Conservation (phyloP, 2,797 vertebrate species). For the Odontamblyopus lacepedii region DNA sequence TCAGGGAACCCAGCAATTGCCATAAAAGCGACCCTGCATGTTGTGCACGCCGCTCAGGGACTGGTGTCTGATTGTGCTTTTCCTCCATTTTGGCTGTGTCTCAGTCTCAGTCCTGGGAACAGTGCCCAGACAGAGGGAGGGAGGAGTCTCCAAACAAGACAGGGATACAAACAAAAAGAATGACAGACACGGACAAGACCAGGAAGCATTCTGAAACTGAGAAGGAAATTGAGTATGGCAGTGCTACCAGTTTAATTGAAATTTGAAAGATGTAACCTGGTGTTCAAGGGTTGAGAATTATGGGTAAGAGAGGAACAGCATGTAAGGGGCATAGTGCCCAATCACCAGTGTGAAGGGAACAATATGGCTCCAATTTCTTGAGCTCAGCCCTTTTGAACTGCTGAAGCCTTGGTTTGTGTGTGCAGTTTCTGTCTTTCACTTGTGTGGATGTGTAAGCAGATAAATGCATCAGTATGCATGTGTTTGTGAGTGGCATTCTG, state of each 20-base stretch:
- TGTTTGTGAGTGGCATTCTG: conserved; percentile 59
- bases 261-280: conserved; percentile 55
- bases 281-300: conserved; percentile 44
- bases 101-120: conserved; percentile 74
- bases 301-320: conserved; percentile 48
- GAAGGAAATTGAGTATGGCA: conserved; percentile 64
- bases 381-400: conserved; percentile 65
- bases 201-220: conserved; percentile 70
- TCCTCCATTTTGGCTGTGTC: conserved; percentile 78
- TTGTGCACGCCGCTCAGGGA: conserved; percentile 60
- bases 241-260: conserved; percentile 60
- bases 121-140: conserved; percentile 72
- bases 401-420: conserved; percentile 63
- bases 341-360: conserved; percentile 68
- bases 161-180: conserved; percentile 73
- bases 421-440: conserved; percentile 30
- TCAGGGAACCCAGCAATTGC: conserved; percentile 35
- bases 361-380: conserved; percentile 72
- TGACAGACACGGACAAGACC: conserved; percentile 61
- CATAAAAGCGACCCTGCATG: conserved; percentile 43
- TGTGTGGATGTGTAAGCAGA: conserved; percentile 33
- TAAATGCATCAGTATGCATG: conserved; percentile 40
- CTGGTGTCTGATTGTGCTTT: conserved; percentile 74
- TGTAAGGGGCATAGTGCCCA: conserved; percentile 68
- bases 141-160: conserved; percentile 62